Percentiles rank a stretch among this genome's conserved stretches.
Evolutionary conservation across 1,140 invertebrate species (phyloP).

Genomic region (Zophobas morio): DNA sequence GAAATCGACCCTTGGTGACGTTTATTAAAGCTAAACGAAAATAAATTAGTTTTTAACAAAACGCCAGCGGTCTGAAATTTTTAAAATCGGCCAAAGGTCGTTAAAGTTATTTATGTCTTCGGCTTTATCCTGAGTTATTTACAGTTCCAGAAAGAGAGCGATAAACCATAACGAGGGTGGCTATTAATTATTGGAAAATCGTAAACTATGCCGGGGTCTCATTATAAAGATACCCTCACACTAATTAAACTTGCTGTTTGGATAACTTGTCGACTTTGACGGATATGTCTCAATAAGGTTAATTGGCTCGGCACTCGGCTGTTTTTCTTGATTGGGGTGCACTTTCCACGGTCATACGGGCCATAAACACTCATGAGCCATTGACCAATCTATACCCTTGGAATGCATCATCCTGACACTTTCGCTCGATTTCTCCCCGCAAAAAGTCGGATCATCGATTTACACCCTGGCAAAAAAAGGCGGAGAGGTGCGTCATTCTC

Average conservation of each 20-base stretch:
- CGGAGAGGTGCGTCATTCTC: conserved; percentile 12
- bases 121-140: conserved; percentile 24
- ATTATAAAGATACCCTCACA: conserved; percentile 9
- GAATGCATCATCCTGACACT: conserved; percentile 47
- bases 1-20: conserved; percentile 32
- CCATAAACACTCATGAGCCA: conserved; percentile 51
- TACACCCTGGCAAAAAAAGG: conserved; percentile 28
- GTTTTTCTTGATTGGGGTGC: conserved; percentile 45
- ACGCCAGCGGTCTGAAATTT: conserved; percentile 24
- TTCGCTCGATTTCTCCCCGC: conserved; percentile 23
- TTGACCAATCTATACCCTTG: conserved; percentile 46
- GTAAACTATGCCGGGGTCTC: conserved; percentile 28
- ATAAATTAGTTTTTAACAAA: conserved; percentile 43
- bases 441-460: conserved; percentile 33
- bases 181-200: conserved; percentile 38
- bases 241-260: conserved; percentile 12
- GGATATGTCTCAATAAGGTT: conserved; percentile 27
- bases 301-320: conserved; percentile 23
- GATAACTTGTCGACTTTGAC: conserved; percentile 22
- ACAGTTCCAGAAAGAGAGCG: conserved; percentile 21
- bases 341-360: conserved; percentile 43
- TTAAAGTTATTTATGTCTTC: conserved; percentile 45
- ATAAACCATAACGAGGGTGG: conserved; percentile 35
- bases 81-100: conserved; percentile 46
- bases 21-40: conserved; percentile 46